Base-by-base conservation (phyloP, 1,140 invertebrate genomes). In the Drosophila aff. region DNA sequence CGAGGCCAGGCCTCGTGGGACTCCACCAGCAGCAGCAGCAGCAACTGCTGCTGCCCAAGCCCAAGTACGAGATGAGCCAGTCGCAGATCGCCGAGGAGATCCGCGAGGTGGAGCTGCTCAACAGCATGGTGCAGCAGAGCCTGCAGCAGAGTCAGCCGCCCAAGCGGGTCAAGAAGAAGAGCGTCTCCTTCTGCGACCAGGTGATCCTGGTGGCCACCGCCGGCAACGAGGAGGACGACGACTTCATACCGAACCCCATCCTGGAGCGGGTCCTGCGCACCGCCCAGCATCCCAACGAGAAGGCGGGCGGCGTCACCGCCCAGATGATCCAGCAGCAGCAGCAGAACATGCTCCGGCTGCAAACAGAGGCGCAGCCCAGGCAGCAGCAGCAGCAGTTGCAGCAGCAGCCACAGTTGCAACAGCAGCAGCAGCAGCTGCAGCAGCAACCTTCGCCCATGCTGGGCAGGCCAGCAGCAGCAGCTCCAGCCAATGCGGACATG, bases 151-250 rank as follows among this genome's bases (percentile, higher is more conserved):
- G 79, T 6, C 59, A 65, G 26, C 55, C 67, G 13, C 76, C 75
- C 9, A 94, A 95, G 76, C 94, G 96, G 61, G 94, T 95, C 9
- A 97, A 97, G 90, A 98, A 98, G 94, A 98, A 98, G 92, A 97
- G 97, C 79, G 98, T 98, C 2, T 98, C 97, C 0, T 98, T 98
- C 92, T 98, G 97, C 82, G 97, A 98, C 92, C 97, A 98, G 93
- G 97, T 98, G 0, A 97, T 97, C 64, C 93, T 98, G 36, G 97
- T 98, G 16, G 97, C 97, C 5, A 98, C 97, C 18, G 97, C 97
- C 0, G 97, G 98, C 84, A 97, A 98, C 79, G 96, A 97, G 78
- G 97, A 98, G 92, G 96, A 97, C 61, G 97, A 98, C 61, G 96
- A 96, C 80, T 97, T 97, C 80, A 97, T 98, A 89, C 97, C 97